Evolutionary conservation across 2,797 vertebrate species (phyloP).

Genomic region (Tadarida brasiliensis): DNA sequence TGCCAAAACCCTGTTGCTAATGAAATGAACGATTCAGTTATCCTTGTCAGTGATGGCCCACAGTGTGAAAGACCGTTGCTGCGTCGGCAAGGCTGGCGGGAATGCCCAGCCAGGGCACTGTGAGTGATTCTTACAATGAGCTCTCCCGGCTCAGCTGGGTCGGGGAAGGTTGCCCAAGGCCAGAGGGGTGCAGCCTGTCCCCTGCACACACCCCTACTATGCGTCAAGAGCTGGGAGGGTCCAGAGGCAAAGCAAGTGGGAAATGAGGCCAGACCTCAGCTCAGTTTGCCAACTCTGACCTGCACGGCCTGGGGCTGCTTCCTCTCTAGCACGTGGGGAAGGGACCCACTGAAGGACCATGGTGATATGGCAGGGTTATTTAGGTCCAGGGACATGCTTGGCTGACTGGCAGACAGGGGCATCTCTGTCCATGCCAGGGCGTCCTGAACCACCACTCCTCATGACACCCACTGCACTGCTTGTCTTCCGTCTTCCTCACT

Average conservation of each 20-base stretch:
- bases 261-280: background rate
- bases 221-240: background rate
- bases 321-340: fast-evolving
- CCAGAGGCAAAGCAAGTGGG: background rate
- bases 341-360: too few species aligned
- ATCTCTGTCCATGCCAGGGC: fast-evolving
- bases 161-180: background rate
- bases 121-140: background rate
- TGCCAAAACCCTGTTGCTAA: conserved; percentile 48
- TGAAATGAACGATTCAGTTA: conserved; percentile 69
- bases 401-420: background rate
- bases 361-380: background rate
- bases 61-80: conserved; percentile 26
- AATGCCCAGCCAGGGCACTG: conserved; percentile 36
- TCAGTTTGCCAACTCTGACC: background rate
- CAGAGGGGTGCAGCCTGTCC: background rate
- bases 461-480: fast-evolving
- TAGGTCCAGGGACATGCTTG: background rate
- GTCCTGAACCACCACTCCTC: too few species aligned
- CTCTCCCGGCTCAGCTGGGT: background rate
- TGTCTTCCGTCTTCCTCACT: background rate
- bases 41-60: conserved; percentile 34
- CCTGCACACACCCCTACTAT: fast-evolving
- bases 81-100: background rate
- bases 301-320: background rate